Percentiles rank a stretch among this genome's conserved stretches.
Evolutionary conservation across 2,797 vertebrate genomes (phyloP).

Genomic region (Amniataba percoides): DNA sequence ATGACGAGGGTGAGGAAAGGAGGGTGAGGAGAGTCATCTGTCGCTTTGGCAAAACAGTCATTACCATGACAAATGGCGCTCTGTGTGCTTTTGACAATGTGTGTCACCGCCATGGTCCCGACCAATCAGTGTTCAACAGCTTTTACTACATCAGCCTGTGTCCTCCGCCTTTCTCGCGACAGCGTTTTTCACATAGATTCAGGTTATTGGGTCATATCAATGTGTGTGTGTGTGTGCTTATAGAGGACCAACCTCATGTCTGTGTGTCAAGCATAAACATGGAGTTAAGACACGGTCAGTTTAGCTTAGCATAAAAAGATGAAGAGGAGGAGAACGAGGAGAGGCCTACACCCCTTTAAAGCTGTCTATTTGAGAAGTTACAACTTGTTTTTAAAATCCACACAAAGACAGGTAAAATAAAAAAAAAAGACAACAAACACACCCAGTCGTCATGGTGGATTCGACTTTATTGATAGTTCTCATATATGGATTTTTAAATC

Average conservation of each 20-base stretch:
- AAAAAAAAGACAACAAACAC: too few relatives aligned
- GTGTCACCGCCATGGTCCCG: conserved; percentile 12
- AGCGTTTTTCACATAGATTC: background rate
- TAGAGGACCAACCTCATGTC: background rate
- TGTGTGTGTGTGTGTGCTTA: too few relatives aligned
- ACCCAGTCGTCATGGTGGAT: too few relatives aligned
- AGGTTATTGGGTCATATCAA: background rate
- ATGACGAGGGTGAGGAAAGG: conserved; percentile 3
- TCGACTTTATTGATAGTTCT: background rate
- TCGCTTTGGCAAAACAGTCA: conserved; percentile 60
- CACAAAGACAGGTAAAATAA: background rate
- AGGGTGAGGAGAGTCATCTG: conserved; percentile 58
- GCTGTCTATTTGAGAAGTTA: background rate
- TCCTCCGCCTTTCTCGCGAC: background rate
- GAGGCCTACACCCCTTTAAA: background rate
- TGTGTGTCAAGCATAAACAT: background rate
- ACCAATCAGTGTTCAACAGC: conserved; percentile 38
- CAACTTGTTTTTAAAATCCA: background rate
- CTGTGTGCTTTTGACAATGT: conserved; percentile 41
- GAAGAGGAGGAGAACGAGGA: too few relatives aligned
- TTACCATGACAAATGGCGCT: conserved; percentile 71
- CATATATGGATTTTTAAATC: background rate
- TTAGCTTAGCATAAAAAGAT: background rate
- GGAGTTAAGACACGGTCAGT: background rate
- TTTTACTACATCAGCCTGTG: conserved; percentile 3